A percentile compares a stretch with the other conserved stretches of the same genome.
Conservation (phyloP, 2,888 invertebrate species). For the Synergus umbraculus region DNA sequence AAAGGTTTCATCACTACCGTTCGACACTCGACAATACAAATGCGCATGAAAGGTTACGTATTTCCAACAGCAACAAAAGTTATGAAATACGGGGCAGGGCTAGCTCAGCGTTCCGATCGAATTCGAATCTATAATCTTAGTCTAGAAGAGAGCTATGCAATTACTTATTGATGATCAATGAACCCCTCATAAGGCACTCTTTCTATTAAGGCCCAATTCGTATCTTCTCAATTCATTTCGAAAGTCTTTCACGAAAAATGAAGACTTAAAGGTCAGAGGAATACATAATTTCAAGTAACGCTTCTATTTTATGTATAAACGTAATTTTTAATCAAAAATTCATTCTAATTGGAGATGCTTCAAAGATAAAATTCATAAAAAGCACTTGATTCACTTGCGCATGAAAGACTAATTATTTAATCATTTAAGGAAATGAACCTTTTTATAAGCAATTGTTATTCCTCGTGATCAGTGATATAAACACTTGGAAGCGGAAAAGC, state of each 20-base stretch:
- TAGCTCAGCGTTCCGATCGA: conserved; percentile 53
- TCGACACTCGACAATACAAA: conserved; percentile 72
- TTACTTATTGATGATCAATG: conserved; percentile 32
- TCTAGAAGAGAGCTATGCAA: conserved; percentile 3
- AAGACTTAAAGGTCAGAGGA: neutral
- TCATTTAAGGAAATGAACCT: neutral
- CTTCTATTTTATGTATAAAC: no score
- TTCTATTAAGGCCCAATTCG: neutral
- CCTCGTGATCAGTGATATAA: neutral
- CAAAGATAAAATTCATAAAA: no score
- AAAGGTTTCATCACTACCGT: conserved; percentile 57
- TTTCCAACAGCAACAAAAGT: conserved; percentile 60
- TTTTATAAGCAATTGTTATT: neutral
- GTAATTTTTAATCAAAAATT: no score
- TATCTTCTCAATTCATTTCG: neutral
- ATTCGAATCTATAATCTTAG: conserved; percentile 55
- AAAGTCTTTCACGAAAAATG: neutral
- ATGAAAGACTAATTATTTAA: neutral
- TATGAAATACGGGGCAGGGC: conserved; percentile 72
- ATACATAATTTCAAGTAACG: no score
- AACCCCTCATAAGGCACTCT: neutral
- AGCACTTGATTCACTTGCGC: no score
- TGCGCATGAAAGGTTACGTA: conserved; percentile 74
- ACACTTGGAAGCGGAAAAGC: conserved; percentile 4
- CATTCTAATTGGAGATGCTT: no score